Evolutionary conservation across 2,888 invertebrate species (phyloP).

Genomic region (Drosophila meridiana): DNA sequence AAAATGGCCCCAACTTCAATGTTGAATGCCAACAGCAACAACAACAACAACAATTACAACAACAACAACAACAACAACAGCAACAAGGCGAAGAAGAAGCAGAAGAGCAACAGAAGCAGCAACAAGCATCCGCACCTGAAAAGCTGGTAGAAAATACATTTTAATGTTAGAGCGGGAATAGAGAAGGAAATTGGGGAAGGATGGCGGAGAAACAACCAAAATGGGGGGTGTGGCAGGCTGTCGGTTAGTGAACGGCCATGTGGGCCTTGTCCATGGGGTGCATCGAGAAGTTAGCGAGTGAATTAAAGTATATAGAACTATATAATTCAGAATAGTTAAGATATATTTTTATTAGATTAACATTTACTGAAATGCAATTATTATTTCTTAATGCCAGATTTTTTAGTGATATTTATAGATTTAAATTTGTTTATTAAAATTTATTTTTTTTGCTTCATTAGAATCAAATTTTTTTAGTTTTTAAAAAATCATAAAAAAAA

Average conservation of each 20-base stretch:
- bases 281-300: constrained; percentile 33
- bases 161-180: constrained; percentile 6
- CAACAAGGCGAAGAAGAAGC: constrained; percentile 15
- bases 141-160: constrained; percentile 57
- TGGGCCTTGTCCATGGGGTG: constrained; percentile 44
- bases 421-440: too few species aligned
- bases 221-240: not conserved
- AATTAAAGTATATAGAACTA: too few species aligned
- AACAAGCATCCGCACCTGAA: constrained; percentile 74
- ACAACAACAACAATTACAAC: constrained; percentile 53
- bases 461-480: too few species aligned
- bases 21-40: constrained; percentile 46
- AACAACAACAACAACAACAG: constrained; percentile 63
- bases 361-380: too few species aligned
- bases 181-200: constrained; percentile 8
- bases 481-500: too few species aligned
- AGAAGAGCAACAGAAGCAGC: constrained; percentile 47
- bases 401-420: too few species aligned
- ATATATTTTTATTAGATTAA: too few species aligned
- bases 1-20: constrained; percentile 71
- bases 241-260: constrained; percentile 21
- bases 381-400: too few species aligned
- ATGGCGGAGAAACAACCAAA: not conserved
- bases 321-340: too few species aligned
- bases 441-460: too few species aligned